These are phyloP conservation scores for Cepphus grylle DNA, from an alignment of 2,113 vertebrate species.

Conservation along the genomic window DNA sequence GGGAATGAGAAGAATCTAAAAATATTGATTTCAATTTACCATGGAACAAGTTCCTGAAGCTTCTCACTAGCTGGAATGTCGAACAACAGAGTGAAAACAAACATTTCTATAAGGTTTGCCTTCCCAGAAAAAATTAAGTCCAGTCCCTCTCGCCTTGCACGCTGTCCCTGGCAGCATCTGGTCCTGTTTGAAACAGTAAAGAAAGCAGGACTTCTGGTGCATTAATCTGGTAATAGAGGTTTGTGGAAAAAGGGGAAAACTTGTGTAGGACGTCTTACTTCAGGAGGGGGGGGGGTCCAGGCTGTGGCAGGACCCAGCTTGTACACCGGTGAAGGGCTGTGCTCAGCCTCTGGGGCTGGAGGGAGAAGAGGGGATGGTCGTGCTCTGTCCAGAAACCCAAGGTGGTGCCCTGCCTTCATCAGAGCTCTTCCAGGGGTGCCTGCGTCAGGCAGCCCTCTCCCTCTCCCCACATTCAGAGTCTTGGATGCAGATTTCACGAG, in stretches of 20 bases:
- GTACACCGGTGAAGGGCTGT: not conserved
- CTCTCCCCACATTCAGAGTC: not conserved
- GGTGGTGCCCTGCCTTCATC: not conserved
- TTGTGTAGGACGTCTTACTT: not conserved
- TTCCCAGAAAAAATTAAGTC: conserved; percentile 21
- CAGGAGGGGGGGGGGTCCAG: not conserved
- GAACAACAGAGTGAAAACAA: conserved; percentile 47
- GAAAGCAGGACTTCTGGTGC: not conserved
- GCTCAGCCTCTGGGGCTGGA: not conserved
- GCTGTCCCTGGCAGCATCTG: not conserved
- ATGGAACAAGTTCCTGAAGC: conserved; percentile 45
- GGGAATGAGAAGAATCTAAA: conserved; percentile 62
- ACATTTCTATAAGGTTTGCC: conserved; percentile 31
- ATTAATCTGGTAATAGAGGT: not conserved
- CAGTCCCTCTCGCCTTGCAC: not conserved
- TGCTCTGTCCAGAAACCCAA: not conserved
- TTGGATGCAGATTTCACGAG: not conserved
- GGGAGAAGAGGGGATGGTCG: not conserved
- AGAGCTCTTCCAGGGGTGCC: not conserved
- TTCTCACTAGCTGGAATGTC: conserved; percentile 36
- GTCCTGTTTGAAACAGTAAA: not conserved
- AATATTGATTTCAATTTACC: conserved; percentile 60
- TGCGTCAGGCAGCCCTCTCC: not conserved
- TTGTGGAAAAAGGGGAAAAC: not conserved
- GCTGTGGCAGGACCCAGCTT: not conserved